A percentile compares a stretch with the other conserved stretches of the same genome.
Evolutionary conservation across 1,140 invertebrate species (phyloP).

Genomic region (Cephus cinctus): DNA sequence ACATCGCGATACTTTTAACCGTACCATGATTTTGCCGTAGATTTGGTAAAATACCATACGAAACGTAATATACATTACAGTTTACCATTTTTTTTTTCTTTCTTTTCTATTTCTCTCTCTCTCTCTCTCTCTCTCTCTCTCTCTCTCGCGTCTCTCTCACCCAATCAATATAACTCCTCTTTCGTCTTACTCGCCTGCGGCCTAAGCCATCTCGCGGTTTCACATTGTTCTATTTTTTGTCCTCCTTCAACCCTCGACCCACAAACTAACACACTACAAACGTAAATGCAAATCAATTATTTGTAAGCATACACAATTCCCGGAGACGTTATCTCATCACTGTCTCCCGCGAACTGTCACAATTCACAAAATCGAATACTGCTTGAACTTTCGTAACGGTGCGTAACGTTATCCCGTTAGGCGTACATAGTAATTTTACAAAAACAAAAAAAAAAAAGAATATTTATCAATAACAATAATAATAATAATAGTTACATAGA

Average conservation of each 20-base stretch:
- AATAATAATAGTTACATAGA: constrained; percentile 39
- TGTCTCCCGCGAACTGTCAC: too few relatives aligned
- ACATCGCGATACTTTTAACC: constrained; percentile 28
- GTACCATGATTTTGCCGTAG: constrained; percentile 22
- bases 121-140: constrained; percentile 12
- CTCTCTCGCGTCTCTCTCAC: too few relatives aligned
- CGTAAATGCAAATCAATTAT: constrained; percentile 26
- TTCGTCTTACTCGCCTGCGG: too few relatives aligned
- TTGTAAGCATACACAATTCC: too few relatives aligned
- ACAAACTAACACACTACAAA: constrained; percentile 24
- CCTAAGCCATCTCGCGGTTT: too few relatives aligned
- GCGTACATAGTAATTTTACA: constrained; percentile 34
- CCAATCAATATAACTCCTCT: too few relatives aligned
- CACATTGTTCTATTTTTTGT: too few relatives aligned
- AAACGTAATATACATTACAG: constrained; percentile 47
- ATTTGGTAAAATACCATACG: constrained; percentile 50
- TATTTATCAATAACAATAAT: constrained; percentile 43
- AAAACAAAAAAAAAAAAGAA: too few relatives aligned
- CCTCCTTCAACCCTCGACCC: too few relatives aligned
- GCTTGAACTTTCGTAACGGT: constrained; percentile 12
- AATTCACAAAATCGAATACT: constrained; percentile 23
- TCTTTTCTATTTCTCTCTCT: too few relatives aligned
- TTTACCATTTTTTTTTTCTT: too few relatives aligned
- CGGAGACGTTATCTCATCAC: too few relatives aligned
- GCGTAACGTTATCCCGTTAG: constrained; percentile 2